Evolutionary conservation across 1,140 invertebrate genomes (phyloP).

Genomic region (Leguminivora glycinivorella): DNA sequence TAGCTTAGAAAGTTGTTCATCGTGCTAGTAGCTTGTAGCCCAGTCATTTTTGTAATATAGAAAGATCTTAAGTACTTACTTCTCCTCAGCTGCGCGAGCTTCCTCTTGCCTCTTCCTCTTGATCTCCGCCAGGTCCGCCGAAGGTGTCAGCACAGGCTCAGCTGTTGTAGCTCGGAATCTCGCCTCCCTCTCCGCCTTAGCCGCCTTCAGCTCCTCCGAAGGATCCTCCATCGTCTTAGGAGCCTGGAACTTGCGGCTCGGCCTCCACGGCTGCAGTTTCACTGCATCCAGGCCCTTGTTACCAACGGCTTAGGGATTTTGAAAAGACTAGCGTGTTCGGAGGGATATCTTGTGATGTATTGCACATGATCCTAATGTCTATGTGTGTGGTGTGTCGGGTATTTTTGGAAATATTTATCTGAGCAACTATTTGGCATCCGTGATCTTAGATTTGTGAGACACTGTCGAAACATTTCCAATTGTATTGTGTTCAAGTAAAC

Average conservation of each 20-base stretch:
- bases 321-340: constrained; percentile 44
- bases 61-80: constrained; percentile 61
- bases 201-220: constrained; percentile 78
- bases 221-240: constrained; percentile 79
- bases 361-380: background rate
- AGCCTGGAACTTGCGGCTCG: constrained; percentile 82
- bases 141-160: constrained; percentile 73
- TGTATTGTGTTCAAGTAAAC: too few species aligned
- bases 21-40: background rate
- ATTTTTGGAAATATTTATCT: background rate
- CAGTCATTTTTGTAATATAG: background rate
- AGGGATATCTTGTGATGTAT: background rate
- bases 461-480: too few species aligned
- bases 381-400: background rate
- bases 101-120: constrained; percentile 81
- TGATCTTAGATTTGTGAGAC: too few species aligned
- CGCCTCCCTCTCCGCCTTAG: constrained; percentile 78
- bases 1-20: background rate
- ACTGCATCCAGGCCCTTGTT: constrained; percentile 70
- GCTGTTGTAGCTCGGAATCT: constrained; percentile 72
- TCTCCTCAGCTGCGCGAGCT: constrained; percentile 81
- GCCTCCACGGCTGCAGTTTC: constrained; percentile 81
- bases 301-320: constrained; percentile 43
- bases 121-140: constrained; percentile 80
- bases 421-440: background rate